These are phyloP conservation scores for Melanotaenia parkinsoni DNA, from an alignment of 2,797 vertebrate species.

Conservation along the genomic window DNA sequence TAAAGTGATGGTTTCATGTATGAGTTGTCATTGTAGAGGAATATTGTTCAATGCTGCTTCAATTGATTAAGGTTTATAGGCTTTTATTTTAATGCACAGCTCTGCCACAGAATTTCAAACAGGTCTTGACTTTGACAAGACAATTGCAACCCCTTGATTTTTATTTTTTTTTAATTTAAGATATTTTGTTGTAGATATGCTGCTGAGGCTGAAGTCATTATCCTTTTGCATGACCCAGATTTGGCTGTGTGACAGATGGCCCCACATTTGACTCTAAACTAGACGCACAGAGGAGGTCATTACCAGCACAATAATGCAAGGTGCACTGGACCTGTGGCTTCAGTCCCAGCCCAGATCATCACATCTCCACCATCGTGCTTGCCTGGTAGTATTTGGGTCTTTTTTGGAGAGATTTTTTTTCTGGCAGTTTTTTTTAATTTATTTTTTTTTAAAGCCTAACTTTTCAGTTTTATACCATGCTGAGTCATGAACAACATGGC, in stretches of 20 bases:
- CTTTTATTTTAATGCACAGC: background rate
- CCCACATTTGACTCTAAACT: background rate
- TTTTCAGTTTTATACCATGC: no score
- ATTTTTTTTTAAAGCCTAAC: no score
- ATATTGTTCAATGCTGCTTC: background rate
- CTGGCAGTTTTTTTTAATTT: no score
- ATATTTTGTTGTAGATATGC: background rate
- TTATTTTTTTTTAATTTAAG: no score
- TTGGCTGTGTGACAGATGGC: background rate
- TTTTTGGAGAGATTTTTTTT: no score
- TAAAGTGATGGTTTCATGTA: background rate
- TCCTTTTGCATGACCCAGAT: no score
- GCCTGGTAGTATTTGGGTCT: no score
- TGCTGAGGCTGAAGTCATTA: background rate
- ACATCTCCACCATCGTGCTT: background rate
- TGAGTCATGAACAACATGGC: no score
- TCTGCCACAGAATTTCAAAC: background rate
- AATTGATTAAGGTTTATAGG: background rate
- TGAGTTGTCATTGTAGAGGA: background rate
- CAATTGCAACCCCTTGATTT: background rate
- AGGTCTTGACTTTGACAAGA: no score
- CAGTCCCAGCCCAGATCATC: background rate
- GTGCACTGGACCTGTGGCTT: no score
- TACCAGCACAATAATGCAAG: no score
- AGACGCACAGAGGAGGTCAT: background rate